Evolutionary conservation across 2,888 invertebrate species (phyloP), one percentile per base, ranked within the genome.

Genomic region (Clepsis dumicolana): DNA sequence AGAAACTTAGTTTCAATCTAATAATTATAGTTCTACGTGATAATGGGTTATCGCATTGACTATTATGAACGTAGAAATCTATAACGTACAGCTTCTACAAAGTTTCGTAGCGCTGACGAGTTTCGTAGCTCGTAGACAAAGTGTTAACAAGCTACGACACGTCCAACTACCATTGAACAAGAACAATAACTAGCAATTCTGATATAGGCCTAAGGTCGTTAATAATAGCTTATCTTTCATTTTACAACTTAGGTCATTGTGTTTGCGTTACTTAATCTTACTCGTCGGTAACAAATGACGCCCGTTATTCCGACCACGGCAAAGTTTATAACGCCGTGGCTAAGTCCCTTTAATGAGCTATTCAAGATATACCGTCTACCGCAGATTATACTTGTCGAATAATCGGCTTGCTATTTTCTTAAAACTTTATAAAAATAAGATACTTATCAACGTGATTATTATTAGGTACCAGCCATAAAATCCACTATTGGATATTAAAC

Each of bases 231-330:
- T 59, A 59, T 59, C 41, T 59, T 16, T 41, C 25, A 41, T 27
- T 59, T 61, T 61, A 29, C 44, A 61, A 48, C 48, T 48, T 0
- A 60, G 59, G 21, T 60, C 44, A 44, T 61, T 61, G 44, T 61
- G 8, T 48, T 25, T 21, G 38, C 48, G 60, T 61, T 48, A 48
- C 48, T 48, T 44, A 48, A 61, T 61, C 60, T 48, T 48, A 24
- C n/a, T n/a, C n/a, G n/a, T n/a, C n/a, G 12, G 27, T 48, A 48
- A 48, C 60, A 61, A 61, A 61, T 48, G 44, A 21, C 48, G 12
- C 14, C 48, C 60, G 48, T 61, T 61, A 61, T 44, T 29, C 32
- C 60, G 48, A 48, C 60, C 48, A 61, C 48, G 48, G 60, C 60
- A 41, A 44, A 60, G 44, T 60, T 60, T 53, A 27, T 27, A 44